Base-by-base conservation (phyloP, 2,113 vertebrate genomes). In the Sinocyclocheilus rhinocerous region DNA sequence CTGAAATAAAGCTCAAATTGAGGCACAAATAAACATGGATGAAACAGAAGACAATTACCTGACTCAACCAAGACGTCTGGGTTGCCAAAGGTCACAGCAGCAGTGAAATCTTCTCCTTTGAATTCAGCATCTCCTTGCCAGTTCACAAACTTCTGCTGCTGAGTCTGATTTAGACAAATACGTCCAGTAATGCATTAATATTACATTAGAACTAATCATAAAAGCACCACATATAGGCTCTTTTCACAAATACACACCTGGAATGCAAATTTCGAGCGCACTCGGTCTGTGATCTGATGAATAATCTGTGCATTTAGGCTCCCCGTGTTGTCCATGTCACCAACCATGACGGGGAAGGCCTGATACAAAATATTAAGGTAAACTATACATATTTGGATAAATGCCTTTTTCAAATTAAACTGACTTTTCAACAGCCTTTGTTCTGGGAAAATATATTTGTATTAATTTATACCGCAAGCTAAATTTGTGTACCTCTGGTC, bases 241-340 rank as follows among this genome's bases (percentile, higher is more conserved):
- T 33, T 33, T 33, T 33, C 50, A 72, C 9, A 33, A 12, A 36
- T 7, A 10, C 4, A 42, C 85, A 97, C 97, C 96, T 97, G 97
- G 85, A 97, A 95, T 81, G 95, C 97, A 90, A 97, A 73, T 92
- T 97, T 97, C 85, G 96, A 96, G 50, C 96, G 93, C 83, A 97
- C 86, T 39, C 92, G 90, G 0, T 85, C 87, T 33, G 89, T 89
- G 84, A 97, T 48, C 92, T 97, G 97, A 88, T 97, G 96, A 91
- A 97, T 97, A 88, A 97, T 89, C 94, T 97, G 97, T 26, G 96
- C 95, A 2, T 97, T 97, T 42, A 97, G 95, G 91, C 97, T 97
- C 70, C 97, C 97, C 0, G 92, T 94, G 90, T 96, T 97, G 91
- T 97, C 97, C 94, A 97, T 95, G 91, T 97, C 97, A 0, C 97